Conservation (phyloP, 2,888 invertebrate species). For the Cataglyphis rosenhaueri region DNA sequence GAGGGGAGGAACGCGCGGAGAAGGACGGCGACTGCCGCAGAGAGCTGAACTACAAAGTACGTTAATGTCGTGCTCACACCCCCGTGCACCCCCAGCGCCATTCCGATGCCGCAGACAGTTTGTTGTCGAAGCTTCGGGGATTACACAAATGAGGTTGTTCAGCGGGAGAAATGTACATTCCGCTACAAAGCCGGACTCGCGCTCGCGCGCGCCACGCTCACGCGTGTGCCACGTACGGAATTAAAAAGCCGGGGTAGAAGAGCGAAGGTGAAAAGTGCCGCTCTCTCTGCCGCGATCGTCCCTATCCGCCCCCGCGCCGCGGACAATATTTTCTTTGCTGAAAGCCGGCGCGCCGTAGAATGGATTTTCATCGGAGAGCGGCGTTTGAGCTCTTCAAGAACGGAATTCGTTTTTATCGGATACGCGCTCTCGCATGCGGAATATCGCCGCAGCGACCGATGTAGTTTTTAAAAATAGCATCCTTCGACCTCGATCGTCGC, state of each 20-base stretch:
- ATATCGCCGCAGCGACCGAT: slow-evolving; percentile 43
- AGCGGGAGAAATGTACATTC: slow-evolving; percentile 76
- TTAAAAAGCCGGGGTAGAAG: slow-evolving; percentile 64
- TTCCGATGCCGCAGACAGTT: slow-evolving; percentile 74
- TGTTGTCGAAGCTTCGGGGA: slow-evolving; percentile 81
- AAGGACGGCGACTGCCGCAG: slow-evolving; percentile 59
- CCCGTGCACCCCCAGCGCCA: slow-evolving; percentile 65
- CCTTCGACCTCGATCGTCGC: slow-evolving; percentile 55
- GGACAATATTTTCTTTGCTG: slow-evolving; percentile 75
- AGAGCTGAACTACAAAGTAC: slow-evolving; percentile 76
- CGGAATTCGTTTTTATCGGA: slow-evolving; percentile 66
- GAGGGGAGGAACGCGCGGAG: not conserved
- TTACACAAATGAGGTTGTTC: slow-evolving; percentile 82
- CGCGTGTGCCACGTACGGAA: slow-evolving; percentile 68
- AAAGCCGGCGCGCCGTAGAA: slow-evolving; percentile 69
- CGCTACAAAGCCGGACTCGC: slow-evolving; percentile 70
- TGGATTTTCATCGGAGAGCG: slow-evolving; percentile 70
- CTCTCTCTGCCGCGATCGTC: slow-evolving; percentile 60
- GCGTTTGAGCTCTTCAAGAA: slow-evolving; percentile 72
- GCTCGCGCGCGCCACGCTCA: slow-evolving; percentile 11
- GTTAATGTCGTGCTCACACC: slow-evolving; percentile 76
- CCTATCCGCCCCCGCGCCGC: slow-evolving; percentile 50
- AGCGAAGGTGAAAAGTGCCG: slow-evolving; percentile 68
- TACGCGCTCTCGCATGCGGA: slow-evolving; percentile 51
- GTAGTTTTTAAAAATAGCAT: slow-evolving; percentile 57